Conservation (phyloP, 2,888 invertebrate species). For the Seira musarum region DNA sequence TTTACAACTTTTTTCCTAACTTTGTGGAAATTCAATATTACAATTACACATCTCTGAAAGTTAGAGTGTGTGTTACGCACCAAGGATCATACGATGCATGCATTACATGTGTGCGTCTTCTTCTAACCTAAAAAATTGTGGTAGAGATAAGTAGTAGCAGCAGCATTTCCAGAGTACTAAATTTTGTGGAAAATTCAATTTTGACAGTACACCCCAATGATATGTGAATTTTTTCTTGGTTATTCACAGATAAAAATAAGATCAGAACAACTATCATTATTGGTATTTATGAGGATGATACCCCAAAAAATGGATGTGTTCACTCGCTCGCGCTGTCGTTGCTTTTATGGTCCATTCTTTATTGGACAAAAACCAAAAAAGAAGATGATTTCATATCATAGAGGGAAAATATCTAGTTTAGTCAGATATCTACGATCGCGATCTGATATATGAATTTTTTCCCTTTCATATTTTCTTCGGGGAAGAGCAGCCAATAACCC, state of each 20-base stretch:
- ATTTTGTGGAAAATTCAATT: constrained; percentile 60
- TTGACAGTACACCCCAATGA: constrained; percentile 36
- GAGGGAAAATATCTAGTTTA: too few species aligned
- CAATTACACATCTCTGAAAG: too few species aligned
- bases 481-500: constrained; percentile 35
- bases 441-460: constrained; percentile 58
- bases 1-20: too few species aligned
- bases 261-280: constrained; percentile 37
- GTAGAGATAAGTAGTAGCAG: too few species aligned
- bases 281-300: constrained; percentile 38
- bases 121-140: too few species aligned
- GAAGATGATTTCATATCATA: too few species aligned
- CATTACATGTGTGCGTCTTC: too few species aligned
- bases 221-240: neutral
- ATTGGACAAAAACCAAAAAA: constrained; percentile 40
- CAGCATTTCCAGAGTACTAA: too few species aligned
- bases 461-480: constrained; percentile 34
- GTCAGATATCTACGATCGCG: too few species aligned
- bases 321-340: neutral
- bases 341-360: constrained; percentile 57
- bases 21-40: too few species aligned
- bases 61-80: too few species aligned
- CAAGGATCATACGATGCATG: too few species aligned
- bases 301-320: neutral
- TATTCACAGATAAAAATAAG: constrained; percentile 19